phyloP scores from a whole-genome alignment of 2,888 invertebrate genomes.

The Drosophila planitibia region DNA sequence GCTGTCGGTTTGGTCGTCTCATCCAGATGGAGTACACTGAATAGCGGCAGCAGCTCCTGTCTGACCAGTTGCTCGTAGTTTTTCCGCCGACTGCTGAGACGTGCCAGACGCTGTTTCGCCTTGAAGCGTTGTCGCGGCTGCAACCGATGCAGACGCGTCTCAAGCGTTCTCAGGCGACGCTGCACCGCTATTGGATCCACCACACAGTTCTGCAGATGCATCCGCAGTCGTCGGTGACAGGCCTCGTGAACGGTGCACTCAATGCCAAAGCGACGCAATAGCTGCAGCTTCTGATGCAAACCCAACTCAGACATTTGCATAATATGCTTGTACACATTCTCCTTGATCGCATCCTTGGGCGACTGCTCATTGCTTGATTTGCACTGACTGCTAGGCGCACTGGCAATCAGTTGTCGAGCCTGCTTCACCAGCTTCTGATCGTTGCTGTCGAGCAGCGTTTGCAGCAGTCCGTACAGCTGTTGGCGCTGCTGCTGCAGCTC shows the following conservation, averaged over 20 bases:
- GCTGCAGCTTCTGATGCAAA: slow-evolving; percentile 83
- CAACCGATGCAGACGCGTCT: slow-evolving; percentile 63
- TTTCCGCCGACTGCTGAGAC: slow-evolving; percentile 53
- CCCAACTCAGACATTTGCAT: slow-evolving; percentile 80
- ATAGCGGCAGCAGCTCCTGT: slow-evolving; percentile 72
- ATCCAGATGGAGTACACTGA: slow-evolving; percentile 73
- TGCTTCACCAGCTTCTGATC: slow-evolving; percentile 75
- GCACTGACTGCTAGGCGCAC: slow-evolving; percentile 20
- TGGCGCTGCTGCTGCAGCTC: slow-evolving; percentile 72
- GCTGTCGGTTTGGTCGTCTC: slow-evolving; percentile 39
- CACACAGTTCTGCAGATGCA: slow-evolving; percentile 64
- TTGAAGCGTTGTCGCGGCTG: slow-evolving; percentile 79
- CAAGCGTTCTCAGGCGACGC: slow-evolving; percentile 45
- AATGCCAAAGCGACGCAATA: slow-evolving; percentile 81
- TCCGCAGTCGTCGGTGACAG: slow-evolving; percentile 56
- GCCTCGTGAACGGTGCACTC: slow-evolving; percentile 69
- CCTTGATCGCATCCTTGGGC: slow-evolving; percentile 46
- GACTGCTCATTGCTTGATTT: slow-evolving; percentile 11
- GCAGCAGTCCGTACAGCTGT: slow-evolving; percentile 73
- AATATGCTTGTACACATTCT: slow-evolving; percentile 67
- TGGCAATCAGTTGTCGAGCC: slow-evolving; percentile 50
- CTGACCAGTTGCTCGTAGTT: slow-evolving; percentile 59
- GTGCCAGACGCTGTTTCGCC: slow-evolving; percentile 79
- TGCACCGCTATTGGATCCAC: slow-evolving; percentile 7
- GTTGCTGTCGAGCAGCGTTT: slow-evolving; percentile 74